phyloP scores from a whole-genome alignment of 2,113 vertebrate species.

The Grus americana region DNA sequence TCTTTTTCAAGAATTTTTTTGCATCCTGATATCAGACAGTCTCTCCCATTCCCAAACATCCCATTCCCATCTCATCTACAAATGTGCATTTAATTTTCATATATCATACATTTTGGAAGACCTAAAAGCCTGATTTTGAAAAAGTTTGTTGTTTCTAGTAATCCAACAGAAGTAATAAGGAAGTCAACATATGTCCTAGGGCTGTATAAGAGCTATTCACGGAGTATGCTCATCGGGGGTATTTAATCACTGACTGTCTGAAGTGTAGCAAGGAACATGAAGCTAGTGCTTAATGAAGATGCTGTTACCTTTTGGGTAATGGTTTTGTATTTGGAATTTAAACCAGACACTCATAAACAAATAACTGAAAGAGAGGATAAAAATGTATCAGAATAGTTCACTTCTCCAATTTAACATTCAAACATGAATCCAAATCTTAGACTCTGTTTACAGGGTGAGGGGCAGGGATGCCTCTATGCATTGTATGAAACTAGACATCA shows the following conservation, averaged over 20 bases:
- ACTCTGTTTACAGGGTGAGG: neutral
- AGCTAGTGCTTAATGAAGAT: slow-evolving; percentile 10
- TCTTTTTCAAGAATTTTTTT: slow-evolving; percentile 15
- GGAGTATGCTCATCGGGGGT: neutral
- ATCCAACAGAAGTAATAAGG: slow-evolving; percentile 29
- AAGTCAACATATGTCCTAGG: slow-evolving; percentile 12
- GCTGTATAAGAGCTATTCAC: neutral
- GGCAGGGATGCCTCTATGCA: neutral
- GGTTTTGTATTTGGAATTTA: neutral
- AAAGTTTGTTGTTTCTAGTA: slow-evolving; percentile 42
- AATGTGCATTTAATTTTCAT: slow-evolving; percentile 7
- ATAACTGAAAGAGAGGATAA: neutral
- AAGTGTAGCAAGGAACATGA: slow-evolving; percentile 33
- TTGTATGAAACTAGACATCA: neutral
- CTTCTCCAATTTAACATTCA: neutral
- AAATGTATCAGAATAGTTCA: neutral
- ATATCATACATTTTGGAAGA: slow-evolving; percentile 6
- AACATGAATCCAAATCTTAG: neutral
- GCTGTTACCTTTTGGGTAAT: neutral
- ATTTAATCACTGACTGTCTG: slow-evolving; percentile 48
- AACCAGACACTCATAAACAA: neutral
- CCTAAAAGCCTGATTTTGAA: slow-evolving; percentile 21
- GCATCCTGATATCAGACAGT: neutral
- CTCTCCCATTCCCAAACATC: neutral
- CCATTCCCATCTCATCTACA: neutral